Base-by-base conservation (phyloP, 2,888 invertebrate species). In the Autographa gamma region DNA sequence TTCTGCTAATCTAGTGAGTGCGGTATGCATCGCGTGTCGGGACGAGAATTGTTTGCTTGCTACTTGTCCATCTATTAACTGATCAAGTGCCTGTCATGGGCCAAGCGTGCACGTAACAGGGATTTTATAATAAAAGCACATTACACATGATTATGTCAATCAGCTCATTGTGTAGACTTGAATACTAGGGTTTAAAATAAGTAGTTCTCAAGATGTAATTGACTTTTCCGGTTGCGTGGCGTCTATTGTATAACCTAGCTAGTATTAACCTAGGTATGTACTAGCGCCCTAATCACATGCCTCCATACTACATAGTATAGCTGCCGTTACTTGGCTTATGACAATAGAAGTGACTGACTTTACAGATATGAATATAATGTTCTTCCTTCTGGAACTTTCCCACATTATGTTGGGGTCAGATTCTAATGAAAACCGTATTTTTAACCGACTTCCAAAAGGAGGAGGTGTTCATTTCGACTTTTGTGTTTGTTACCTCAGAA, bases 11-110 rank as follows among this genome's bases (percentile, higher is more conserved):
- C 32, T 62, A 63, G 34, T 74, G 11, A 66, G 43, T 68, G 69
- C 66, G 67, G 5, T 63, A 60, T 61, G 41, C 62, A 70, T 73
- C 64, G 80, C 77, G 68, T 76, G 83, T 60, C 61, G 60, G 60
- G 71, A 61, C 72, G 58, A 60, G 58, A 60, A 60, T 69, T 67
- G 67, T 69, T 69, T 71, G 59, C 63, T 71, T 64, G 59, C 16
- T 72, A 72, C 77, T 80, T 18, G 54, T 19, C n/a, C 18, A 19
- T 60, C 80, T 70, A 71, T 66, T 80, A 74, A 63, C 64, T 64
- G 43, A 66, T 66, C 63, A 67, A 69, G 75, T 77, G 71, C 60
- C 43, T 63, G 43, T 71, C 56, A 70, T 67, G 41, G 59, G 31
- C 56, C 13, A 25, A 69, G 66, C 73, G 66, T 69, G 76, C 54